A percentile compares a stretch with the other conserved stretches of the same genome.
Conservation (phyloP, 2,888 invertebrate genomes). For the Hartigia nigra region DNA sequence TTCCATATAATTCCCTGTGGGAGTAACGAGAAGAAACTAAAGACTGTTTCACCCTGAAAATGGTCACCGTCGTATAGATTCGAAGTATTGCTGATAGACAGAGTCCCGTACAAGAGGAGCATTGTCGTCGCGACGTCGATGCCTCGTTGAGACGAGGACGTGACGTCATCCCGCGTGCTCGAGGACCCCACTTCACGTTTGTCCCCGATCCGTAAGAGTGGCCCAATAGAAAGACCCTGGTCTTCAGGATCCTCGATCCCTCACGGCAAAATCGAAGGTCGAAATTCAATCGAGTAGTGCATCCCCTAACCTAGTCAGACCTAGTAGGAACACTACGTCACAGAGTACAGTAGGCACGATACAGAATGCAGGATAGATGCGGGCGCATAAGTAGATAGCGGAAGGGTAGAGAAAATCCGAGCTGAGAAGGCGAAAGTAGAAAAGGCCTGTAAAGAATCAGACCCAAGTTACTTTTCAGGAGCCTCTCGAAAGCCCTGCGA, state of each 20-base stretch:
- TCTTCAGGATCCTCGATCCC: neutral
- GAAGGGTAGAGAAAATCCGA: neutral
- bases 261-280: neutral
- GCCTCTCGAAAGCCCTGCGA: no score
- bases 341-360: neutral
- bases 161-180: constrained; percentile 52
- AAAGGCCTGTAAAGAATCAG: neutral
- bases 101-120: neutral
- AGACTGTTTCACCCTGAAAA: neutral
- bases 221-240: neutral
- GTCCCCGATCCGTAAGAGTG: constrained; percentile 38
- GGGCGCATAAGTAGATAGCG: neutral
- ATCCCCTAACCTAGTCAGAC: neutral
- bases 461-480: neutral
- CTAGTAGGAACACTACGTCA: neutral
- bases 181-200: constrained; percentile 47
- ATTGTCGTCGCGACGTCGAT: constrained; percentile 6
- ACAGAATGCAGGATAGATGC: neutral
- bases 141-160: constrained; percentile 19
- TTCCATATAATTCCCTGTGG: neutral
- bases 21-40: neutral
- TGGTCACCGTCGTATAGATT: neutral
- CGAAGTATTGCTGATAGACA: neutral
- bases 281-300: neutral
- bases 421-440: neutral